These are phyloP conservation scores for Taeniopygia guttata DNA, from an alignment of 2,797 vertebrate genomes.

Conservation along the genomic window DNA sequence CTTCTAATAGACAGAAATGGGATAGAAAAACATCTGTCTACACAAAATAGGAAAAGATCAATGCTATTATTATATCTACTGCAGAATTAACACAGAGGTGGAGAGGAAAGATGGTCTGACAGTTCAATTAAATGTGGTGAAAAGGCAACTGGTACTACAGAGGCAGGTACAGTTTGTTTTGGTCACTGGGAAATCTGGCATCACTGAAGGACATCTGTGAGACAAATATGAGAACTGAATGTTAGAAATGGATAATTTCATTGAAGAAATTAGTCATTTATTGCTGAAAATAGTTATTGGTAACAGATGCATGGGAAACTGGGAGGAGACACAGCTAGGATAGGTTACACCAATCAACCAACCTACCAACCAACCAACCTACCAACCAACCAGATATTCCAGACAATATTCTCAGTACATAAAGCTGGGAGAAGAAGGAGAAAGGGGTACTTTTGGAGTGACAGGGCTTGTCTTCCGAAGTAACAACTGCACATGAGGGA, in stretches of 20 bases:
- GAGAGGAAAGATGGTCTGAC: background rate
- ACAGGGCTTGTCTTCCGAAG: background rate
- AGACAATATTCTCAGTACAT: background rate
- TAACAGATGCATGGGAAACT: background rate
- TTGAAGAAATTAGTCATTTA: background rate
- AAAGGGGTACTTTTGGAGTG: background rate
- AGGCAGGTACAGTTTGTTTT: background rate
- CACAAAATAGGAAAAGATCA: background rate
- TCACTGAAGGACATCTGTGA: background rate
- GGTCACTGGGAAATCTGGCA: background rate
- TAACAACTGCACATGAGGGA: background rate
- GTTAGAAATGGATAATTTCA: background rate
- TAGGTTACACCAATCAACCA: too few relatives aligned
- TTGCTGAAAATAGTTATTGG: background rate
- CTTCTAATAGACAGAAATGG: background rate
- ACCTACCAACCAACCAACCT: background rate
- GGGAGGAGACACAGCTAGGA: background rate
- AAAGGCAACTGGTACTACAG: background rate
- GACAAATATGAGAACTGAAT: background rate
- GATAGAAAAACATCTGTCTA: background rate
- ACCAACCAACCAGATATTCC: background rate
- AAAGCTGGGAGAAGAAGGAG: background rate
- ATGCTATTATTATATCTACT: background rate
- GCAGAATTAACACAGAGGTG: background rate
- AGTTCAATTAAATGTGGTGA: background rate